A percentile compares a stretch with the other conserved stretches of the same genome.
These are phyloP conservation scores for Corella eumyota DNA, from an alignment of 23 tunicate species.

Conservation along the genomic window DNA sequence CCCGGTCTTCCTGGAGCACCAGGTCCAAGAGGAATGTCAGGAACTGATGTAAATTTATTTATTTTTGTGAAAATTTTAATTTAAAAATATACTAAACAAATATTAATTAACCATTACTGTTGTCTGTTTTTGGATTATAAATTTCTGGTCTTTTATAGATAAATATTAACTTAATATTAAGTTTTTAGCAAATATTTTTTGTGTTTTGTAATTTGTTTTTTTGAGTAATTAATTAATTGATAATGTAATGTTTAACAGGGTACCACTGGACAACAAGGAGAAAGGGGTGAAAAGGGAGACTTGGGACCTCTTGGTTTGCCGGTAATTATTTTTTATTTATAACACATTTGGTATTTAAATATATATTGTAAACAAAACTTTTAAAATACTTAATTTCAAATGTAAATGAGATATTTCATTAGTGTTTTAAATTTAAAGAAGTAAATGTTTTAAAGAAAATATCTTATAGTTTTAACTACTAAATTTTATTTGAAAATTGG, in stretches of 20 bases:
- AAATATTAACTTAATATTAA: background rate
- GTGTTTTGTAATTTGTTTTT: background rate
- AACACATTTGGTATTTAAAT: background rate
- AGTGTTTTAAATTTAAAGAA: no score
- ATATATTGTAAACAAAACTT: background rate
- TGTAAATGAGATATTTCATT: no score
- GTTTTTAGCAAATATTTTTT: background rate
- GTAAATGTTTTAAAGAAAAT: no score
- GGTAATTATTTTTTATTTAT: constrained; percentile 23
- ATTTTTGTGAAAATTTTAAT: no score
- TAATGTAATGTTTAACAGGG: constrained; percentile 21
- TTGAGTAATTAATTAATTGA: no score
- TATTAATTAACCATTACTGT: background rate
- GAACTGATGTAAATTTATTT: constrained; percentile 24
- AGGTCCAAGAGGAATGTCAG: constrained; percentile 33
- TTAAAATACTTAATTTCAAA: background rate
- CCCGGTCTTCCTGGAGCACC: constrained; percentile 43
- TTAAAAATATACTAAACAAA: background rate
- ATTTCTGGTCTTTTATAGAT: no score
- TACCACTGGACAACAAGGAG: constrained; percentile 27
- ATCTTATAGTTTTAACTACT: no score
- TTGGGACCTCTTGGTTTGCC: constrained; percentile 55
- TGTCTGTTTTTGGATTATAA: background rate
- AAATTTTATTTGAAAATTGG: no score
- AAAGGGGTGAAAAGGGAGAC: constrained; percentile 62